phyloP scores from a whole-genome alignment of 2,888 invertebrate species.

The Dynastes grantii region DNA sequence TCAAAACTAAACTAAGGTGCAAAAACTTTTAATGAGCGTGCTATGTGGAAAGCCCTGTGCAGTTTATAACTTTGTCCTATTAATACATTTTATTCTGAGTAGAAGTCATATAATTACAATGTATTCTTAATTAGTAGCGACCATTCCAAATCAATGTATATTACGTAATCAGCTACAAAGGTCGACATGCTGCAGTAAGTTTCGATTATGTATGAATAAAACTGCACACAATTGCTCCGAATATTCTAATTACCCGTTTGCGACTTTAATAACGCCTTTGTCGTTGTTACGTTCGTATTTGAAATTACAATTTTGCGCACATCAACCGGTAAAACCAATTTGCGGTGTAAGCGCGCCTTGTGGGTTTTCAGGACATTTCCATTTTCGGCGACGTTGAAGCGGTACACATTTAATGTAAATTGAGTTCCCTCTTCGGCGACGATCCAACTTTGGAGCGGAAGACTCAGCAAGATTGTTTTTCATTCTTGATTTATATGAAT shows the following conservation, averaged over 20 bases:
- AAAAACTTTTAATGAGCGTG: too few relatives aligned
- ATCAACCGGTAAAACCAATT: slow-evolving; percentile 9
- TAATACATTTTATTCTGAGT: too few relatives aligned
- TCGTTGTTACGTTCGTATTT: neutral
- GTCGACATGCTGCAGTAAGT: slow-evolving; percentile 1
- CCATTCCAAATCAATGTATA: neutral
- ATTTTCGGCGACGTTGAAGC: neutral
- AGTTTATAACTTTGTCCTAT: too few relatives aligned
- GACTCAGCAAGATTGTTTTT: neutral
- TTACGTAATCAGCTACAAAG: neutral
- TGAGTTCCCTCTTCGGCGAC: neutral
- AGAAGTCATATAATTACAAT: too few relatives aligned
- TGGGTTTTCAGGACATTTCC: slow-evolving; percentile 8
- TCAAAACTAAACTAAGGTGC: too few relatives aligned
- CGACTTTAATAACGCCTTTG: neutral
- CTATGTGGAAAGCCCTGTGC: too few relatives aligned
- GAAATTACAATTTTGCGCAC: neutral
- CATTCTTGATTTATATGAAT: neutral
- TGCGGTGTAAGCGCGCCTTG: neutral
- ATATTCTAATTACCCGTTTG: too few relatives aligned
- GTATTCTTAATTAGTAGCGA: too few relatives aligned
- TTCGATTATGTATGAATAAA: neutral
- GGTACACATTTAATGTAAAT: slow-evolving; percentile 10
- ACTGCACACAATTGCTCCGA: neutral
- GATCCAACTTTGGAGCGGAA: neutral